A percentile compares a stretch with the other conserved stretches of the same genome.
These are phyloP conservation scores for Mesoclemmys tuberculata DNA, from an alignment of 2,113 vertebrate species.

Conservation along the genomic window DNA sequence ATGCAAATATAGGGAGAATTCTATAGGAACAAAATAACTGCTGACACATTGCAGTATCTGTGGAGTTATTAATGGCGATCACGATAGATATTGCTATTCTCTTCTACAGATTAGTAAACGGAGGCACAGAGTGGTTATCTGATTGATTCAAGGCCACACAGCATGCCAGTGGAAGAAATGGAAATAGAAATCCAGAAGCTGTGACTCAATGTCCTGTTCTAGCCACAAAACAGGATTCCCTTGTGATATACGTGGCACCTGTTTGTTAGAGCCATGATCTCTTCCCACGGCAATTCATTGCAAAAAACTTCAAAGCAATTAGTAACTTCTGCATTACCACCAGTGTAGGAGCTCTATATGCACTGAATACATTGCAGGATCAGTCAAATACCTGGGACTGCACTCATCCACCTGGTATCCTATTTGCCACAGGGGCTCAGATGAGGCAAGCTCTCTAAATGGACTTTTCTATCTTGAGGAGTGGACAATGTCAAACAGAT, in stretches of 20 bases:
- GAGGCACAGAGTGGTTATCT: constrained; percentile 9
- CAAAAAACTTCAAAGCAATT: constrained; percentile 59
- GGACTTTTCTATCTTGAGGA: not conserved
- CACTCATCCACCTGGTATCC: constrained; percentile 10
- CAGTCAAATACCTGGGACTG: constrained; percentile 34
- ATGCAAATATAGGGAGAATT: too few species aligned
- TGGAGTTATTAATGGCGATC: constrained; percentile 54
- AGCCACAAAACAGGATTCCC: not conserved
- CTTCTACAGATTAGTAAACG: constrained; percentile 48
- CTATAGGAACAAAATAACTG: too few species aligned
- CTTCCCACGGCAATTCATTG: not conserved
- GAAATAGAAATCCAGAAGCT: not conserved
- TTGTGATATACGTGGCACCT: not conserved
- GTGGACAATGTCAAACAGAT: not conserved
- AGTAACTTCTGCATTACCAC: constrained; percentile 56
- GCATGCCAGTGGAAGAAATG: not conserved
- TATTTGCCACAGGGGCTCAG: not conserved
- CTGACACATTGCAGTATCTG: not conserved
- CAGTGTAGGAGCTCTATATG: constrained; percentile 35
- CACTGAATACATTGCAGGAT: constrained; percentile 6
- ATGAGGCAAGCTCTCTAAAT: not conserved
- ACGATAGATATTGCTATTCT: constrained; percentile 50
- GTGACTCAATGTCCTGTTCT: not conserved
- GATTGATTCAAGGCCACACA: not conserved
- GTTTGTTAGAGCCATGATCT: not conserved